Evolutionary conservation across 2,888 invertebrate species (phyloP), one percentile per base, ranked within the genome.

Genomic region (Pheosia gnoma): DNA sequence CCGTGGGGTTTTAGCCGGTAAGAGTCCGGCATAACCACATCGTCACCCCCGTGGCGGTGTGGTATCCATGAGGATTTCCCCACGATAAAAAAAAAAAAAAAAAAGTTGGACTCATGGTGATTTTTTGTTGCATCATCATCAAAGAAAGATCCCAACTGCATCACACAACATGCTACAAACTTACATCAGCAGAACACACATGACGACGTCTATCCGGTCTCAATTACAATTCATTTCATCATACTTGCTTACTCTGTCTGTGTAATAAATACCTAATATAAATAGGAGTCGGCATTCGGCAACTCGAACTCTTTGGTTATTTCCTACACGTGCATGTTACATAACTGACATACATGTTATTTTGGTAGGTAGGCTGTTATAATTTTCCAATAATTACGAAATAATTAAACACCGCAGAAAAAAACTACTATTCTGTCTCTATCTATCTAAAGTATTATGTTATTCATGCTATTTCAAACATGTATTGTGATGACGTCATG

Each of bases 181-280:
- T 70, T 70, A 51, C 70, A 70, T 70, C 70, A 70, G 73, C 73
- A 47, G 47, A 4, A 47, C 45, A 10, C 45, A 8, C 7, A 41
- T 8, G 6, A 41, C 41, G 41, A 41, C 41, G 41, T 41, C 41
- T 41, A 41, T 41, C 6, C 8, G 2, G 41, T 6, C 25, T 25
- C 1, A 5, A 4, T 68, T 59, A 52, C 60, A 56, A 25, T 54
- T 5, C 25, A 55, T 70, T 70, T 70, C 70, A 59, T 72, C 72
- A 70, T 66, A 11, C 58, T 47, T n/a, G 47, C 47, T 47, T 41
- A 8, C 41, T n/a, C 47, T 3, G 11, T n/a, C 3, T 9, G 47
- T n/a, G 9, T 47, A 0, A 43, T 43, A 43, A 0, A 2, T 25
- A 25, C 25, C 25, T 25, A 25, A 25, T 25, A 25, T 25, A 25